These are phyloP conservation scores for Lophotis ruficrista DNA, from an alignment of 2,113 vertebrate species.

Conservation along the genomic window DNA sequence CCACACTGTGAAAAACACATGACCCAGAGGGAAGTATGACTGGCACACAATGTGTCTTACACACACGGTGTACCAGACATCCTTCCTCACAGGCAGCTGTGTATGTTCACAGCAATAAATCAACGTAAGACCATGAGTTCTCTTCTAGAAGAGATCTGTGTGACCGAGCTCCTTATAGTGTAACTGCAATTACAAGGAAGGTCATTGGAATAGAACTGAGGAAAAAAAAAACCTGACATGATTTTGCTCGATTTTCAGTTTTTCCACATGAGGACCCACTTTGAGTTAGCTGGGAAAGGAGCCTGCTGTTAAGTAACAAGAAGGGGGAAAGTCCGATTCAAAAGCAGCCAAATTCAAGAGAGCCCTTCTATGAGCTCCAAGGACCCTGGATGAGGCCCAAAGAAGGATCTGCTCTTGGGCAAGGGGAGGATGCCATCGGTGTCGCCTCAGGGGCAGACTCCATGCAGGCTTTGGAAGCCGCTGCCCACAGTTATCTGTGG, in stretches of 20 bases:
- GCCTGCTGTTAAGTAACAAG: constrained; percentile 14
- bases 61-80: neutral
- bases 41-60: neutral
- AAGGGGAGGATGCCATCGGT: neutral
- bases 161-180: neutral
- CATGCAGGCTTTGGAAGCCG: rapidly evolving
- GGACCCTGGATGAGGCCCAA: neutral
- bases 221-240: neutral
- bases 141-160: neutral
- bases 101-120: neutral
- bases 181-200: neutral
- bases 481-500: neutral
- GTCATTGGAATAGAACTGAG: neutral
- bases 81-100: neutral
- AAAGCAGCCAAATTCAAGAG: neutral
- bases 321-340: neutral
- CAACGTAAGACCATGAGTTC: neutral
- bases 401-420: neutral
- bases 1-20: constrained; percentile 29
- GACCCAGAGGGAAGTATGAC: constrained; percentile 25
- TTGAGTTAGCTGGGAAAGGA: constrained; percentile 16
- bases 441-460: neutral
- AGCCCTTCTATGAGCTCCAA: neutral
- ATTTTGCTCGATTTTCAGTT: constrained; percentile 43
- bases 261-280: constrained; percentile 41